Percentiles rank a stretch among this genome's conserved stretches.
phyloP scores from a whole-genome alignment of 2,797 vertebrate genomes.

The Triplophysa bombifrons region DNA sequence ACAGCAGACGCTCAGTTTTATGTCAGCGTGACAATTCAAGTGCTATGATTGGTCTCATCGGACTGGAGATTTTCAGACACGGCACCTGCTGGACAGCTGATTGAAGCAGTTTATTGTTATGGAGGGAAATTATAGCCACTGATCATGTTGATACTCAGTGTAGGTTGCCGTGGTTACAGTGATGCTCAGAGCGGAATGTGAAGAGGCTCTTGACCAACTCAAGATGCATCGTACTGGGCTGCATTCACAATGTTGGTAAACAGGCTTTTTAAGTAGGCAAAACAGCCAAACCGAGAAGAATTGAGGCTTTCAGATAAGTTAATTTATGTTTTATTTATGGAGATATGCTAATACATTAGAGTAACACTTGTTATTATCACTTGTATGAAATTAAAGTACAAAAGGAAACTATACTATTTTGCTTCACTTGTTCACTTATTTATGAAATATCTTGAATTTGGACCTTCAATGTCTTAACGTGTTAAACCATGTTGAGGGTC shows the following conservation, averaged over 20 bases:
- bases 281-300: background rate
- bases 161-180: slow-evolving; percentile 29
- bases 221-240: slow-evolving; percentile 17
- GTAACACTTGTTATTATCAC: background rate
- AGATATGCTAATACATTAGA: background rate
- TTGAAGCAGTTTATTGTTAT: background rate
- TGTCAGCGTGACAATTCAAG: background rate
- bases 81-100: slow-evolving; percentile 9
- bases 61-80: background rate
- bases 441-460: no score
- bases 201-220: slow-evolving; percentile 21
- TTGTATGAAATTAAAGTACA: background rate
- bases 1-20: background rate
- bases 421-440: no score
- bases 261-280: slow-evolving; percentile 2
- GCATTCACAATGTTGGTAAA: slow-evolving; percentile 38
- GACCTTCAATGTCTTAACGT: no score
- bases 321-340: no score
- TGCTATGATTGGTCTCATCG: slow-evolving; percentile 13
- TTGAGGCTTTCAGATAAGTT: no score
- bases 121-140: slow-evolving; percentile 25
- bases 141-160: slow-evolving; percentile 18
- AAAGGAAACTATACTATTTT: background rate
- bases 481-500: no score
- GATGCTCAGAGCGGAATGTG: slow-evolving; percentile 10